phyloP scores from a whole-genome alignment of 1,140 invertebrate species.

The Hermetia illucens region DNA sequence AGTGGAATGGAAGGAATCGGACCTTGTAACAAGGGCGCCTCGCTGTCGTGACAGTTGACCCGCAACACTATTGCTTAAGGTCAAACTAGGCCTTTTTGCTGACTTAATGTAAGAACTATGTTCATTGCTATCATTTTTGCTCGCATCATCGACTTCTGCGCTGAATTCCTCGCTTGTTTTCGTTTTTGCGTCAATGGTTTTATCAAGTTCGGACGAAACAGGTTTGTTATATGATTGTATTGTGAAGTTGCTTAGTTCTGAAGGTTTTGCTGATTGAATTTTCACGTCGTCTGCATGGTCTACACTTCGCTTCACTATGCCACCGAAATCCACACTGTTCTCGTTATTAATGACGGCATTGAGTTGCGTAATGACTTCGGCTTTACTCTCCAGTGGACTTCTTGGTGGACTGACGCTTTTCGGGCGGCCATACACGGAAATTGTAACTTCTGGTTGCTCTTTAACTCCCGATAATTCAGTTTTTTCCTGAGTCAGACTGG shows the following conservation, averaged over 20 bases:
- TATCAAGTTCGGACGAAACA: too few species aligned
- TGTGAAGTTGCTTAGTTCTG: slow-evolving; percentile 22
- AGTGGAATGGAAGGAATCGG: slow-evolving; percentile 23
- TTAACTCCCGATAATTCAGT: too few species aligned
- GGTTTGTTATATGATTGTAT: slow-evolving; percentile 11
- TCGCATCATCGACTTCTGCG: neutral
- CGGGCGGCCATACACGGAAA: too few species aligned
- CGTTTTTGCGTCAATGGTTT: too few species aligned
- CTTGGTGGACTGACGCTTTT: neutral
- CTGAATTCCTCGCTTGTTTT: too few species aligned
- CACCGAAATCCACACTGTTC: slow-evolving; percentile 24
- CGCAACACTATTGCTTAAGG: neutral
- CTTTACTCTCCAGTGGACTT: neutral
- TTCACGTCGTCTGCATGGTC: slow-evolving; percentile 11
- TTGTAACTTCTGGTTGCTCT: too few species aligned
- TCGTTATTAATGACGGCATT: slow-evolving; percentile 20
- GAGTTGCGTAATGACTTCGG: slow-evolving; percentile 19
- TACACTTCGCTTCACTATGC: slow-evolving; percentile 17
- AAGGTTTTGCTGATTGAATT: slow-evolving; percentile 24
- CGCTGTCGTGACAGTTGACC: neutral
- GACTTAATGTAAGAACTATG: too few species aligned
- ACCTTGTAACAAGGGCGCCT: too few species aligned
- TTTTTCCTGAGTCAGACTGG: too few species aligned
- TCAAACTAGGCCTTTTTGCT: neutral
- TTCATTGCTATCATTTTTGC: neutral